Base-by-base conservation (phyloP, 2,113 vertebrate genomes). In the Malurus melanocephalus region DNA sequence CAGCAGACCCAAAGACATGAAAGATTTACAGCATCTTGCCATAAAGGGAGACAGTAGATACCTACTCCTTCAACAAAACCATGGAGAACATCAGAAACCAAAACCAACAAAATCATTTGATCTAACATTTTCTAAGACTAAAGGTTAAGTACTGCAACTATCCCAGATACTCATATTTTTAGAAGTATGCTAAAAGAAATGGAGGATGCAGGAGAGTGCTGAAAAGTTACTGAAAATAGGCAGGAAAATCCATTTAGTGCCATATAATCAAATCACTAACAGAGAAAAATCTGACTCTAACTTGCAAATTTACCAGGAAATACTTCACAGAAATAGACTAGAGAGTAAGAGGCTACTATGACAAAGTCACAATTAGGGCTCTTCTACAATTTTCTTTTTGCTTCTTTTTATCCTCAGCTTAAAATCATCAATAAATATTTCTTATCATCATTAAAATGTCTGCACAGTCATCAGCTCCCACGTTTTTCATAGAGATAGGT, bases 11-110 rank as follows among this genome's bases (percentile, higher is more conserved):
- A 51, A 27, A 80, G 28, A 30, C 32, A 23, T 10, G 26, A 35
- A 22, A 17, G 38, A 89, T 76, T 76, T 69, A 53, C 6, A 66
- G 82, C 59, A 61, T 5, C 68, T 76, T 57, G 20, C 22, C 33
- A 9, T 2, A 18, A 42, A 0, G 0, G 60, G 46, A 69, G 56
- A 38, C 32, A 55, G 56, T 5, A 13, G 28, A 24, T n/a, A 40
- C 4, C 20, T 16, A 6, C 40, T 43, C 64, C 40, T 67, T n/a
- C 43, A 76, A 49, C 22, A 6, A 61, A 76, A 23, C 23, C 45
- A 40, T 33, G 24, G 14, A 32, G 6, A 75, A 56, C 7, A 56
- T 38, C 22, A 59, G 22, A 85, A 69, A 64, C 13, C 11, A 28
- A 53, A 84, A 66, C 0, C 6, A 73, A 20, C 6, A 71, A 28